A percentile compares a stretch with the other conserved stretches of the same genome.
Conservation (phyloP, 2,113 vertebrate genomes). For the Petroica traversi region DNA sequence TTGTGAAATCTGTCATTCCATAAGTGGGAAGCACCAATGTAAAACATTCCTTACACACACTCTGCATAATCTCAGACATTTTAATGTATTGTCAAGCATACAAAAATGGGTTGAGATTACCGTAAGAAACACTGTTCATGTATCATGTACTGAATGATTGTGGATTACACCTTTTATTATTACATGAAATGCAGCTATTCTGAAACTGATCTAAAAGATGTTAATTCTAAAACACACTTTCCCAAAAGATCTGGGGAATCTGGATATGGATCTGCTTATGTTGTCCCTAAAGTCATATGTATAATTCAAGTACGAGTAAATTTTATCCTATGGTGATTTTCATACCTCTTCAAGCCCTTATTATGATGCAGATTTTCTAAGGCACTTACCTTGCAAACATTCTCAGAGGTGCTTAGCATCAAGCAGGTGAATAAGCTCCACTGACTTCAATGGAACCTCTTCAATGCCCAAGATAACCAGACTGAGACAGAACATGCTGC, state of each 20-base stretch:
- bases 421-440: not conserved
- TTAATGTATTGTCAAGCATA: constrained; percentile 5
- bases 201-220: not conserved
- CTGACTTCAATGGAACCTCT: not conserved
- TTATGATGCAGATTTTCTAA: not conserved
- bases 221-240: not conserved
- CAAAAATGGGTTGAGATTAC: not conserved
- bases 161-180: not conserved
- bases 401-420: not conserved
- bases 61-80: not conserved
- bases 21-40: not conserved
- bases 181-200: constrained; percentile 47
- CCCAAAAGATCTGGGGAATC: not conserved
- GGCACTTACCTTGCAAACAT: not conserved
- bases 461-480: not conserved
- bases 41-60: not conserved
- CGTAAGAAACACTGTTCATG: not conserved
- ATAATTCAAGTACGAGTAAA: constrained; percentile 41
- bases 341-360: constrained; percentile 26
- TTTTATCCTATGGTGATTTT: constrained; percentile 58
- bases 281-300: not conserved
- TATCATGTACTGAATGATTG: not conserved
- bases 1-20: not conserved
- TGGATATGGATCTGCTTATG: not conserved
- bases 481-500: not conserved